These are phyloP conservation scores for Cyclargus thomasi DNA, from an alignment of 1,140 invertebrate species.

Conservation along the genomic window DNA sequence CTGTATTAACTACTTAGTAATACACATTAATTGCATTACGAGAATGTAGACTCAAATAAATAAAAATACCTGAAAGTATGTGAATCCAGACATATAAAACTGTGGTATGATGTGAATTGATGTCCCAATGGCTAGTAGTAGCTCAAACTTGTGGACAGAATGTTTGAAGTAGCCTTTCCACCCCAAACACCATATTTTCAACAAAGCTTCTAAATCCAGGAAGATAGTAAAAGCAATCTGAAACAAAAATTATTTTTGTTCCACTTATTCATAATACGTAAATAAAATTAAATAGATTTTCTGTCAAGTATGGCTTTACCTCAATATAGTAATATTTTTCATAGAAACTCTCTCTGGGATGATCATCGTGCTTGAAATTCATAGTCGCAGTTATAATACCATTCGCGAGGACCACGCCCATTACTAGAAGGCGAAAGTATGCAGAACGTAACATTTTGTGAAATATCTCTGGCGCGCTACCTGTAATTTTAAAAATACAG, in stretches of 20 bases:
- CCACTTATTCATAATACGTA: neutral
- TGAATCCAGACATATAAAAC: constrained; percentile 94
- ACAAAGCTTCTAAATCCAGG: constrained; percentile 94
- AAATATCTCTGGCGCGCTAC: constrained; percentile 88
- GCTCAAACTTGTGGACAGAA: constrained; percentile 98
- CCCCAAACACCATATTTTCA: constrained; percentile 98
- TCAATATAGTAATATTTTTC: constrained; percentile 97
- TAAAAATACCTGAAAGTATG: constrained; percentile 91
- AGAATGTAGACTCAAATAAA: neutral
- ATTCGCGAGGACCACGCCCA: constrained; percentile 96
- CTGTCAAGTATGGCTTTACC: constrained; percentile 60
- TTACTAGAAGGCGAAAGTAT: constrained; percentile 92
- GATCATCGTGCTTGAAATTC: constrained; percentile 94
- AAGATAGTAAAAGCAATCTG: constrained; percentile 94
- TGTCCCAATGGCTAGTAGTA: constrained; percentile 95
- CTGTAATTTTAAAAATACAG: constrained; percentile 33
- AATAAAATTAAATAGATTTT: no score
- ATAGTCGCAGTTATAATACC: constrained; percentile 97
- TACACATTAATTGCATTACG: no score
- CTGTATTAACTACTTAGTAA: no score
- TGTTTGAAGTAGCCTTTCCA: constrained; percentile 95
- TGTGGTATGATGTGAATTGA: constrained; percentile 94
- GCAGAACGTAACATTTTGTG: constrained; percentile 94
- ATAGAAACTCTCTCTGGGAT: constrained; percentile 87
- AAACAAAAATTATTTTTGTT: constrained; percentile 38